Conservation (phyloP, 2,113 vertebrate species). For the Pteronura brasiliensis region DNA sequence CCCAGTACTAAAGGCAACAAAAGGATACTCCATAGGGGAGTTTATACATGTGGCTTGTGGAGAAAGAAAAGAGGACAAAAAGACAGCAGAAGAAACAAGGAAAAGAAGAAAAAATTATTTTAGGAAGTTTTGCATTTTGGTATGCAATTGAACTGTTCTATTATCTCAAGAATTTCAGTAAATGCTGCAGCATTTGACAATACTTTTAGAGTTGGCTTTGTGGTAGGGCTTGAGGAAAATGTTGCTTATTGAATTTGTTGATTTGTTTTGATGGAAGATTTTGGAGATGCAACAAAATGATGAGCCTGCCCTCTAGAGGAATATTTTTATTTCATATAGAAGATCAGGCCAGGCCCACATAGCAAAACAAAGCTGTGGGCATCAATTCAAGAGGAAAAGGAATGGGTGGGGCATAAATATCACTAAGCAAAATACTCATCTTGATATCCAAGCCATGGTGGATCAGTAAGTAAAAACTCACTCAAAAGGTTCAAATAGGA, state of each 20-base stretch:
- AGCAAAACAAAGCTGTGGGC: not conserved
- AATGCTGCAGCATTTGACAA: not conserved
- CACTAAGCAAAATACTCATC: not conserved
- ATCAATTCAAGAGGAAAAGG: not conserved
- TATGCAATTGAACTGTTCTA: not conserved
- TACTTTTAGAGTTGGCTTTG: not conserved
- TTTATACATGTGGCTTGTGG: not conserved
- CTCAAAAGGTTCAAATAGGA: not conserved
- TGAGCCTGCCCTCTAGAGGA: not conserved
- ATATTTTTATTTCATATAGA: not conserved
- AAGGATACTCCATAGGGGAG: not conserved
- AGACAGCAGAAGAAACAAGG: not conserved
- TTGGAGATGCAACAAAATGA: not conserved
- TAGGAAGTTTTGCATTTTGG: not conserved
- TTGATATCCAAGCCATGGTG: not conserved
- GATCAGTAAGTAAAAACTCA: not conserved
- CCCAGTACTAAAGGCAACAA: not conserved
- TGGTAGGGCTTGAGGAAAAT: not conserved
- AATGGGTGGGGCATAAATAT: not conserved
- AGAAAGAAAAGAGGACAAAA: not conserved
- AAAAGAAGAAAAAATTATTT: not conserved
- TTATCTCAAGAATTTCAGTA: not conserved
- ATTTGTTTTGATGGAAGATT: slow-evolving; percentile 3
- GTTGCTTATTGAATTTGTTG: not conserved
- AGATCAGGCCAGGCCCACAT: not conserved